Percentiles rank a stretch among this genome's conserved stretches.
Evolutionary conservation across 1,140 invertebrate species (phyloP).

Genomic region (Hydropsyche tenuis): DNA sequence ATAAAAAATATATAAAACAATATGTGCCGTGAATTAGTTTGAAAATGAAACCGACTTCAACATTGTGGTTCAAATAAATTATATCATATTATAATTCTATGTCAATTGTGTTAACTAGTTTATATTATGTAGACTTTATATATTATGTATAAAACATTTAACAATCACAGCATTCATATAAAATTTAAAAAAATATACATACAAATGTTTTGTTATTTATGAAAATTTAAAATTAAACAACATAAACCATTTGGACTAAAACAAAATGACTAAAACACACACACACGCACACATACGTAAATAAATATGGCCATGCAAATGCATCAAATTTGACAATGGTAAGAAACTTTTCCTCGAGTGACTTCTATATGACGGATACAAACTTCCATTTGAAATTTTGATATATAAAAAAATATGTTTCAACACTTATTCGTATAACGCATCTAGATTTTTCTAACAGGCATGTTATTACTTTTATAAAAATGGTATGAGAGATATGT

Average conservation of each 20-base stretch:
- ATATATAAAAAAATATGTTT: not conserved
- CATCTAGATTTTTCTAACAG: constrained; percentile 26
- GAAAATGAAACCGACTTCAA: too few relatives aligned
- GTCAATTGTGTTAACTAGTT: constrained; percentile 6
- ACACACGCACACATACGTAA: not conserved
- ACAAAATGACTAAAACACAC: too few relatives aligned
- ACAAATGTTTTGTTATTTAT: too few relatives aligned
- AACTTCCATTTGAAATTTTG: too few relatives aligned
- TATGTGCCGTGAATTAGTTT: too few relatives aligned
- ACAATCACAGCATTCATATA: constrained; percentile 18
- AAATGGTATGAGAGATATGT: constrained; percentile 34
- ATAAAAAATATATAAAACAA: too few relatives aligned
- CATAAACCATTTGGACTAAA: too few relatives aligned
- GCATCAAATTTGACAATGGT: too few relatives aligned
- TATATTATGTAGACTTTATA: constrained; percentile 11
- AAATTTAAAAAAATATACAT: constrained; percentile 4
- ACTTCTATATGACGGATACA: too few relatives aligned
- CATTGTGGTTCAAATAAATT: not conserved
- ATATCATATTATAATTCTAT: not conserved
- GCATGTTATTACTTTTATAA: not conserved
- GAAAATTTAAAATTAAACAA: too few relatives aligned
- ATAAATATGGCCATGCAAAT: not conserved
- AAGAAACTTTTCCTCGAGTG: too few relatives aligned
- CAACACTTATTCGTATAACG: constrained; percentile 3
- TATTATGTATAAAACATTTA: constrained; percentile 6